Base-by-base conservation (phyloP, 2,888 invertebrate species). In the Baccha elongata region DNA sequence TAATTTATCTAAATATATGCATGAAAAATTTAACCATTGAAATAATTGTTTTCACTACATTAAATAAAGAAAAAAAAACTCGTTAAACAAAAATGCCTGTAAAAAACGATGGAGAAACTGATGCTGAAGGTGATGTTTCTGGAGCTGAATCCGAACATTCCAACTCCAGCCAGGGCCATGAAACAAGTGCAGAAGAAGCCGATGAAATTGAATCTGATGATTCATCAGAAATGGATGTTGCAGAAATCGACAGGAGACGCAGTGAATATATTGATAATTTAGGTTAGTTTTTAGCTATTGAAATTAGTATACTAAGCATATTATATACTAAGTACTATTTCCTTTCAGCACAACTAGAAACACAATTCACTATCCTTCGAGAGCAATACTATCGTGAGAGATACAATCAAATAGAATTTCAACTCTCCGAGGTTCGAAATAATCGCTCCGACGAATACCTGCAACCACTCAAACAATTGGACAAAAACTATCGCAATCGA, bases 371-470 rank as follows among this genome's bases (percentile, higher is more conserved):
- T 8, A 93, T 95, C 23, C 92, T 98, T 0, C 94, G 97, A 64
- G 98, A 98, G 89, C 96, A 97, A 93, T 94, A 95, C 89, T 98
- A 97, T 89, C 93, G 94, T 81, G 98, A 98, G 90, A 92, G 98
- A 85, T 94, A 90, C 78, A 93, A 93, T 53, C 95, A 96, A 89
- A 96, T 97, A 21, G 97, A 97, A 85, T 93, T 93, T 23, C 97
- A 98, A 90, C 92, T 98, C 15, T 92, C 94, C 0, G 98, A 98
- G 89, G 96, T 99, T 10, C 93, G 94, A 46, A 94, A 95, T 0
- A 98, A 97, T 0, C 93, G 94, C 65, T 98, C 98, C 0, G 93
- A 94, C 86, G 98, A 98, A 90, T 99, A 98, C 90, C 92, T 97
- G 1, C 95, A 94, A 58, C 98, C 98, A 0, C 91, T 98, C 62